Evolutionary conservation across 2,888 invertebrate genomes (phyloP), one percentile per base, ranked within the genome.

Genomic region (Helleia helle): DNA sequence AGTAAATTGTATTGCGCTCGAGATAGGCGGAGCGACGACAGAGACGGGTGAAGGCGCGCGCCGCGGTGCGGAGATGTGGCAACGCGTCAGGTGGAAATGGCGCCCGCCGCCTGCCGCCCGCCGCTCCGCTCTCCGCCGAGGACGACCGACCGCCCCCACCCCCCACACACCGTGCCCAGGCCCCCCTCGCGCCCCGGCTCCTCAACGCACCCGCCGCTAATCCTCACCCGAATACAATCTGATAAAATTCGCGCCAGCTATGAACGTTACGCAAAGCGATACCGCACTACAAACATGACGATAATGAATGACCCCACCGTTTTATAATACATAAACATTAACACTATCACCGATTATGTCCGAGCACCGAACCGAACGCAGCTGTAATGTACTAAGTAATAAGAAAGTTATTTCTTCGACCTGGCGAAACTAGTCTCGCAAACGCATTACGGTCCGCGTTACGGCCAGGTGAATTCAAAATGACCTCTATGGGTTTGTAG

Each of bases 191-290:
- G 40, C 49, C 47, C 48, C 43, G 44, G 65, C 65, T 56, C 68
- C 53, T 59, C 56, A 64, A 47, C 64, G 59, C 71, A 63, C 71
- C 70, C 73, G 50, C 56, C 56, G 72, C 74, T 76, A 74, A 77
- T 81, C 79, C 79, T 74, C 75, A 67, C 71, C 73, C 73, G 71
- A 76, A 81, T 66, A 76, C 77, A 73, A 80, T 80, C 83, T 77
- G 83, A 81, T 83, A 83, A 83, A 81, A 77, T 83, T 83, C 83
- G 81, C 83, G 83, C 80, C 83, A 80, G 79, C 77, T 73, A 81
- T 73, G 73, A 80, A 80, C 68, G 79, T 81, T 80, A 83, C 81
- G 80, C 81, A 77, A 76, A 80, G 72, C 75, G 67, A 71, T 69
- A 75, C 70, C 59, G 71, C 71, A 71, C 73, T 72, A 76, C 72